Conservation (phyloP, 2,888 invertebrate genomes). For the Toxonevra muliebris region DNA sequence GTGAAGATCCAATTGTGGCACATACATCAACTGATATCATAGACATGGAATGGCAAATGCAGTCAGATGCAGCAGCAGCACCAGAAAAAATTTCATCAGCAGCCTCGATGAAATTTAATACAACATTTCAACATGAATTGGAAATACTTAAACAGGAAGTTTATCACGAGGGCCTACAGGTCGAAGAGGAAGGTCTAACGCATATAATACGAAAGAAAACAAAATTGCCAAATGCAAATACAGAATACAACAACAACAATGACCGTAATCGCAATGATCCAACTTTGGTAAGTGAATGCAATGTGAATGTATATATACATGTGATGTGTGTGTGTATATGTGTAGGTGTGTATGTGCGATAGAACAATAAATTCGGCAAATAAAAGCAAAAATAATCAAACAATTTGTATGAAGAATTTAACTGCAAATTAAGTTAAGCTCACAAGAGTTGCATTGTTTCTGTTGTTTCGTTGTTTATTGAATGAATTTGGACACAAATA, state of each 20-base stretch:
- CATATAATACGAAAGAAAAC: conserved; percentile 78
- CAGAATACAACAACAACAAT: conserved; percentile 66
- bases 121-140: conserved; percentile 78
- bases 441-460: too few relatives aligned
- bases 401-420: too few relatives aligned
- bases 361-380: too few relatives aligned
- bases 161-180: conserved; percentile 80
- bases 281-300: conserved; percentile 48
- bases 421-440: too few relatives aligned
- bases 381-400: too few relatives aligned
- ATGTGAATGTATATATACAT: neutral
- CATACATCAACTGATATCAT: conserved; percentile 35
- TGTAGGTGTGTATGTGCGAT: neutral
- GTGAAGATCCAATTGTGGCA: conserved; percentile 54
- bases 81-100: conserved; percentile 26
- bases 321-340: neutral
- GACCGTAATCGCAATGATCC: conserved; percentile 49
- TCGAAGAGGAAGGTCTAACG: conserved; percentile 84
- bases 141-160: conserved; percentile 85
- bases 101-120: conserved; percentile 66
- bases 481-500: too few relatives aligned
- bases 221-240: conserved; percentile 70
- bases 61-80: conserved; percentile 42
- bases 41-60: conserved; percentile 28
- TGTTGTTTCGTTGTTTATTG: too few relatives aligned